phyloP scores from a whole-genome alignment of 2,888 invertebrate species.

The Siphlonurus alternatus region DNA sequence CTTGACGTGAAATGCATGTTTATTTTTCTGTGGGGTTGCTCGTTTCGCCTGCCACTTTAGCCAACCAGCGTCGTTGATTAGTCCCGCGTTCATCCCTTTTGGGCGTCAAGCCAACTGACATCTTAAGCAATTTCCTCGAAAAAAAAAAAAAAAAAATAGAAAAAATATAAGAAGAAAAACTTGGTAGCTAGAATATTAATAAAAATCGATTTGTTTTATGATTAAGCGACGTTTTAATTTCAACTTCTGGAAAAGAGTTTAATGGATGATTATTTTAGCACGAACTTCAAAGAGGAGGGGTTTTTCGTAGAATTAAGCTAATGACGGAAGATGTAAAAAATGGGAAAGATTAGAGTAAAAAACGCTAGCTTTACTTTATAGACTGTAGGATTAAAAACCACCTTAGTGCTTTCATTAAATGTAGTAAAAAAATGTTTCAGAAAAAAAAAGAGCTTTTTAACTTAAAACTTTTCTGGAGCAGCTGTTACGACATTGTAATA shows the following conservation, averaged over 20 bases:
- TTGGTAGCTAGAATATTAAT: neutral
- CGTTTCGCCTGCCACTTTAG: no score
- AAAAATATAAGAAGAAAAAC: neutral
- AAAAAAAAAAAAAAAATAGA: neutral
- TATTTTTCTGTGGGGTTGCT: no score
- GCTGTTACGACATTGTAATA: neutral
- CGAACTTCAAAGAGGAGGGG: no score
- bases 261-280: neutral
- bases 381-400: neutral
- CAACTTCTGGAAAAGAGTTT: neutral
- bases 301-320: no score
- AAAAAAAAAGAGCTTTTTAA: no score
- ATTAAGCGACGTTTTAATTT: neutral
- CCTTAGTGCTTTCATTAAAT: neutral
- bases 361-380: no score
- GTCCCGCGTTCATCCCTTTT: neutral
- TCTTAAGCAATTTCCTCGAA: neutral
- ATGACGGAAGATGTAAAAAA: neutral
- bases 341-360: neutral
- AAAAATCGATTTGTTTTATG: neutral
- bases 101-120: neutral
- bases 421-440: neutral
- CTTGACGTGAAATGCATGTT: no score
- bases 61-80: no score
- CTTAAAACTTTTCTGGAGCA: neutral